Percentiles rank a stretch among this genome's conserved stretches.
Conservation (phyloP, 1,140 invertebrate genomes). For the Apolygus lucorum region DNA sequence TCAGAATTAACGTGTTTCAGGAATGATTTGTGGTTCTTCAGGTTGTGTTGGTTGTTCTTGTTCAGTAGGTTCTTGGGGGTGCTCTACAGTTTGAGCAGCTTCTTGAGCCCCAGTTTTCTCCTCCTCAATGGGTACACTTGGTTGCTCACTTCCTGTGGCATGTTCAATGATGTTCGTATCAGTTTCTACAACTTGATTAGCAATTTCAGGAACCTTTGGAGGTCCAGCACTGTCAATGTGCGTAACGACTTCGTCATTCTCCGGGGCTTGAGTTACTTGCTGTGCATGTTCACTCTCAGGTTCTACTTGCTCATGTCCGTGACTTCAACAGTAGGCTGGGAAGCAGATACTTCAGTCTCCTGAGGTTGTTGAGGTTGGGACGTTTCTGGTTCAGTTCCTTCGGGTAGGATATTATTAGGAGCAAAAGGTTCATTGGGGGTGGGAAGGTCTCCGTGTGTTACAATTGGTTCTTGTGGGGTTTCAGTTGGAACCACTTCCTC, state of each 20-base stretch:
- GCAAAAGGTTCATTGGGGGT: background rate
- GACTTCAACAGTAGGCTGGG: background rate
- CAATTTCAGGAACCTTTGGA: constrained; percentile 18
- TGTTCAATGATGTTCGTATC: constrained; percentile 26
- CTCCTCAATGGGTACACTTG: constrained; percentile 20
- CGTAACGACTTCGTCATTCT: background rate
- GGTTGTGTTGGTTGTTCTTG: constrained; percentile 16
- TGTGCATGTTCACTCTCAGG: background rate
- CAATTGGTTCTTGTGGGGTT: background rate
- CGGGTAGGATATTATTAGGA: background rate
- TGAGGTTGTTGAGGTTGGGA: background rate
- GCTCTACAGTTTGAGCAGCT: constrained; percentile 21
- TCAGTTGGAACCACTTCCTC: background rate
- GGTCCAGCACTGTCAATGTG: background rate
- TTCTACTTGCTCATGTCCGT: background rate
- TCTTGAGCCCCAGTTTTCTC: constrained; percentile 24
- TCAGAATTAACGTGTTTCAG: too few relatives aligned
- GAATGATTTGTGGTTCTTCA: constrained; percentile 12
- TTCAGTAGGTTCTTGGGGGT: constrained; percentile 27
- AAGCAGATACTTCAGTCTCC: background rate
- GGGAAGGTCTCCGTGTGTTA: constrained; percentile 1
- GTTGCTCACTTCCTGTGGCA: background rate
- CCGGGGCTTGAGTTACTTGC: background rate
- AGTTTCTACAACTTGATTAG: constrained; percentile 29
- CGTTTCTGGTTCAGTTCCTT: background rate